Evolutionary conservation across 2,888 invertebrate species (phyloP).

Genomic region (Gnatocerus cornutus): DNA sequence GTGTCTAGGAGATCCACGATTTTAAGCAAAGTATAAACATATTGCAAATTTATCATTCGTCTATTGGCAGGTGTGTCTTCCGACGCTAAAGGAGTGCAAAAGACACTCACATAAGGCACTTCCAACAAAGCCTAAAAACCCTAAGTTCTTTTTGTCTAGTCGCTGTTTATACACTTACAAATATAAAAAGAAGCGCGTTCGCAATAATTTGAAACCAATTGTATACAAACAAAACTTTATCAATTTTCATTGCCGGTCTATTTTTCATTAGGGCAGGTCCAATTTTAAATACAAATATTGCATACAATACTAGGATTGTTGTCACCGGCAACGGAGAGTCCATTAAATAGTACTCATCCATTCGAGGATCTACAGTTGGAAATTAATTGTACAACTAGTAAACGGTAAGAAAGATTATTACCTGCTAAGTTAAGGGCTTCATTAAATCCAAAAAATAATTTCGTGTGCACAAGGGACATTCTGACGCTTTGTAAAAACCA

Average conservation of each 20-base stretch:
- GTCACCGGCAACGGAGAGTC: constrained; percentile 31
- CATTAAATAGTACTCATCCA: constrained; percentile 45
- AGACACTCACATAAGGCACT: background rate
- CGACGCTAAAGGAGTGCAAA: background rate
- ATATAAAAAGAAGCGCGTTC: constrained; percentile 24
- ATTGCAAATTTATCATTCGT: constrained; percentile 3
- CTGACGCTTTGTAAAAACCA: background rate
- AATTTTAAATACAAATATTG: constrained; percentile 44
- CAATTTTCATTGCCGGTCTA: constrained; percentile 44
- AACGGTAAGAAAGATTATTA: background rate
- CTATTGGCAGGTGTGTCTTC: background rate
- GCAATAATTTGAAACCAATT: constrained; percentile 47
- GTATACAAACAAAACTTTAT: constrained; percentile 39
- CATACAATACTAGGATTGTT: constrained; percentile 34
- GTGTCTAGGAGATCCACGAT: constrained; percentile 5
- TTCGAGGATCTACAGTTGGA: constrained; percentile 42
- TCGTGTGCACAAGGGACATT: background rate
- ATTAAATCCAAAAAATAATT: background rate
- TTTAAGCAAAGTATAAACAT: constrained; percentile 8
- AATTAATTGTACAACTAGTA: too few relatives aligned
- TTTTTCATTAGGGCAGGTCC: constrained; percentile 51
- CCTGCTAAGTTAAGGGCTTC: background rate
- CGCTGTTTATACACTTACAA: background rate
- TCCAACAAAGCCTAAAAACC: background rate
- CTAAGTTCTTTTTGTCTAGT: background rate